Conservation (phyloP, 2,113 vertebrate species). For the human (Homo sapiens) region DNA sequence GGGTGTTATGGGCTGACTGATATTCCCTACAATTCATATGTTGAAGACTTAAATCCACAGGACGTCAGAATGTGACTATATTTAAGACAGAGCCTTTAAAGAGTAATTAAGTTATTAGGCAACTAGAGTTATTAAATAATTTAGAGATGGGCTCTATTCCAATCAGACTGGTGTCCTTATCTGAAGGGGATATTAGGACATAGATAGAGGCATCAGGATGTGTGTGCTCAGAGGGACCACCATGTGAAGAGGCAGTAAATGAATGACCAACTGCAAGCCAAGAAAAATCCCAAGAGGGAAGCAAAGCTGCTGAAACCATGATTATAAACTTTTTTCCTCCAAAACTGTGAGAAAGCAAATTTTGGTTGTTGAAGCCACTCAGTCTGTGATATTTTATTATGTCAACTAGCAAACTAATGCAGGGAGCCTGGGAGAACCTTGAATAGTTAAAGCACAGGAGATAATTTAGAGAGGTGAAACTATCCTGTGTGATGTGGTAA, state of each 20-base stretch:
- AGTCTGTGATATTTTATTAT: neutral
- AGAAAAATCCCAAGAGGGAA: neutral
- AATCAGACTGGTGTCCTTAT: neutral
- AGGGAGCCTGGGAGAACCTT: neutral
- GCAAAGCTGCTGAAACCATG: fast-evolving
- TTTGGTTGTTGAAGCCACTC: neutral
- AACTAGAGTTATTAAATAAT: neutral
- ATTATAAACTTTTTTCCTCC: neutral
- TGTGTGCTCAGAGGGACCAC: neutral
- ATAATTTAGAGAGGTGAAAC: neutral
- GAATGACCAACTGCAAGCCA: neutral
- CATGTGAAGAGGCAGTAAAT: neutral
- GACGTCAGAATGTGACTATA: neutral
- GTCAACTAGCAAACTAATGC: neutral
- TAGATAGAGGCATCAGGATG: neutral
- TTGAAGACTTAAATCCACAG: neutral
- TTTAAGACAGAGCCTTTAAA: neutral
- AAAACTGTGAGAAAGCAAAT: neutral
- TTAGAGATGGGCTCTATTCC: neutral
- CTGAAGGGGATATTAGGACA: neutral
- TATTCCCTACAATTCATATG: neutral
- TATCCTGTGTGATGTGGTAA: neutral
- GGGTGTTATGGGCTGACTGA: fast-evolving
- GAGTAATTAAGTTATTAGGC: neutral
- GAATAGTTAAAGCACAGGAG: neutral